Evolutionary conservation across 2,113 vertebrate genomes (phyloP).

Genomic region (Ibidorhyncha struthersii): DNA sequence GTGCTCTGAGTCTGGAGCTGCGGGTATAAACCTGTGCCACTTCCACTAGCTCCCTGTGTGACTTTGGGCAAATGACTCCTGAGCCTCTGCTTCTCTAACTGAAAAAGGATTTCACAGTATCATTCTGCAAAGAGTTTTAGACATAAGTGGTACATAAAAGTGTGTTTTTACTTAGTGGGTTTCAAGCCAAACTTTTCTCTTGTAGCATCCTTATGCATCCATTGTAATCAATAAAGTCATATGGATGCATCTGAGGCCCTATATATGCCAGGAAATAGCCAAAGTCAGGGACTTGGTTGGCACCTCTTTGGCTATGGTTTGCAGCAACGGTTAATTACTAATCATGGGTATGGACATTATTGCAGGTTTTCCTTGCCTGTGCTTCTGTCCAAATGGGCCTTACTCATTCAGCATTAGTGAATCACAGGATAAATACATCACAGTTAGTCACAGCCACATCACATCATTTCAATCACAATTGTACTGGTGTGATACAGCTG

Average conservation of each 20-base stretch:
- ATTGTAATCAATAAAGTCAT: not conserved
- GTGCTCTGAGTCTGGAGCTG: not conserved
- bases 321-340: not conserved
- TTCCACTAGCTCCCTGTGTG: not conserved
- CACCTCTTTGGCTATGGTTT: not conserved
- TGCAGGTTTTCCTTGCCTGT: not conserved
- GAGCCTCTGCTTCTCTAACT: not conserved
- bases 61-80: not conserved
- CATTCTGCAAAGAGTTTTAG: not conserved
- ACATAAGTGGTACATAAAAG: not conserved
- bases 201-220: not conserved
- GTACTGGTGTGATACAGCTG: not conserved
- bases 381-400: not conserved
- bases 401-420: not conserved
- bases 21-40: not conserved
- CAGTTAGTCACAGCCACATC: not conserved
- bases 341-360: fast-evolving
- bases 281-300: not conserved
- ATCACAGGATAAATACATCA: not conserved
- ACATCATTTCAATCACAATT: fast-evolving
- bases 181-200: not conserved
- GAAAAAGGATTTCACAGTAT: not conserved
- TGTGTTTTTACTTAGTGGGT: not conserved
- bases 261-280: not conserved
- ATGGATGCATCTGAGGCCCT: too few relatives aligned